Percentiles rank a stretch among this genome's conserved stretches.
Evolutionary conservation across 2,797 vertebrate species (phyloP).

Genomic region (Hippoglossus hippoglossus): DNA sequence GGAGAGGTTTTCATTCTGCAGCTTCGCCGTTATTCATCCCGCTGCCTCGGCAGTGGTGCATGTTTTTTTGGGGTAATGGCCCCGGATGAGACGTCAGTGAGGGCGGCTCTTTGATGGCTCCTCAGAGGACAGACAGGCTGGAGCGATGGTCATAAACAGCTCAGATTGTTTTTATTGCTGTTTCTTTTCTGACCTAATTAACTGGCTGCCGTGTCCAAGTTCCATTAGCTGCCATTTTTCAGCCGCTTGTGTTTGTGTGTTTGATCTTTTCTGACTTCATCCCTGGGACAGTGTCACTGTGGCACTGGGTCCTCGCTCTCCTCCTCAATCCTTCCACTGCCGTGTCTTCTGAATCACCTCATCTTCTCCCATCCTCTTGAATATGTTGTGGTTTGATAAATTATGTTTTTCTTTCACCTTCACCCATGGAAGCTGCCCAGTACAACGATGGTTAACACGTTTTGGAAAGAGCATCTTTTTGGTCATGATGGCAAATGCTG

Average conservation of each 20-base stretch:
- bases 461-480: too few species aligned
- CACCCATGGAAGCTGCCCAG: too few species aligned
- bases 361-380: neutral
- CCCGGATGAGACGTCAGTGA: constrained; percentile 45
- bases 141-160: constrained; percentile 45
- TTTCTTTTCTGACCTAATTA: constrained; percentile 71
- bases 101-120: constrained; percentile 61
- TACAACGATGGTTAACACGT: too few species aligned
- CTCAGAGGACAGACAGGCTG: constrained; percentile 27
- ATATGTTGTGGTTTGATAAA: neutral
- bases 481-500: too few species aligned
- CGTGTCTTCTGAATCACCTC: neutral
- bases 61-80: constrained; percentile 42
- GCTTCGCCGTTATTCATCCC: constrained; percentile 34
- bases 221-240: neutral
- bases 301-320: neutral
- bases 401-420: neutral
- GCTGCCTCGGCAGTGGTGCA: constrained; percentile 2
- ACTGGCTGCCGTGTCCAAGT: constrained; percentile 21
- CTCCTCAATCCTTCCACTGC: too few species aligned
- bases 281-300: neutral
- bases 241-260: constrained; percentile 29
- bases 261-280: constrained; percentile 28
- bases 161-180: constrained; percentile 61
- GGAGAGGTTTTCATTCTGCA: constrained; percentile 47